Evolutionary conservation across 2,113 vertebrate genomes (phyloP).

Genomic region (Alosa alosa): DNA sequence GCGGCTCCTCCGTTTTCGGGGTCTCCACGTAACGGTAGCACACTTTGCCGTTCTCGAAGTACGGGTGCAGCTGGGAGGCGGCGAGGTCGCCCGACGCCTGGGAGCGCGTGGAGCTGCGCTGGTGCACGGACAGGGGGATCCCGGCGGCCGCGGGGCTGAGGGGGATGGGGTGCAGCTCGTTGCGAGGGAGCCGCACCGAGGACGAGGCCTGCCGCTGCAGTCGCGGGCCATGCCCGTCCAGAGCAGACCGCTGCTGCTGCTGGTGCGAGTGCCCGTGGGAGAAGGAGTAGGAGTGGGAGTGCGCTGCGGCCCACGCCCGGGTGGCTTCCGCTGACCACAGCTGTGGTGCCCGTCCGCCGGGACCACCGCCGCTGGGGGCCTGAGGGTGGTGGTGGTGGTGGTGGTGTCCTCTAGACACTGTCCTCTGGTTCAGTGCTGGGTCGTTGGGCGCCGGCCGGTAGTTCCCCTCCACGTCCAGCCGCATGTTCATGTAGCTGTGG

Average conservation of each 20-base stretch:
- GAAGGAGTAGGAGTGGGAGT: constrained; percentile 47
- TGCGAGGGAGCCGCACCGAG: constrained; percentile 47
- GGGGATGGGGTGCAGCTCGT: constrained; percentile 48
- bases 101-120: constrained; percentile 39
- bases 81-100: constrained; percentile 47
- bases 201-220: constrained; percentile 48
- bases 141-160: constrained; percentile 23
- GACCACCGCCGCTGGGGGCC: too few relatives aligned
- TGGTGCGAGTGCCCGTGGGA: constrained; percentile 45
- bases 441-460: constrained; percentile 49
- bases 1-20: constrained; percentile 35
- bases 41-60: constrained; percentile 64
- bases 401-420: constrained; percentile 39
- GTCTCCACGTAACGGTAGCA: constrained; percentile 57
- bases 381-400: constrained; percentile 33
- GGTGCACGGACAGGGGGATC: constrained; percentile 48
- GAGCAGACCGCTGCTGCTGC: constrained; percentile 46
- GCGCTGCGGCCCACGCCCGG: constrained; percentile 53
- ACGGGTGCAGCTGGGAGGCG: constrained; percentile 58
- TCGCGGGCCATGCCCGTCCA: constrained; percentile 31
- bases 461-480: constrained; percentile 58
- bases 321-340: constrained; percentile 59
- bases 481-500: constrained; percentile 62
- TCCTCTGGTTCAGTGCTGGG: constrained; percentile 49
- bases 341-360: constrained; percentile 42